Conservation (phyloP, 2,888 invertebrate genomes). For the Neelides folsomi region DNA sequence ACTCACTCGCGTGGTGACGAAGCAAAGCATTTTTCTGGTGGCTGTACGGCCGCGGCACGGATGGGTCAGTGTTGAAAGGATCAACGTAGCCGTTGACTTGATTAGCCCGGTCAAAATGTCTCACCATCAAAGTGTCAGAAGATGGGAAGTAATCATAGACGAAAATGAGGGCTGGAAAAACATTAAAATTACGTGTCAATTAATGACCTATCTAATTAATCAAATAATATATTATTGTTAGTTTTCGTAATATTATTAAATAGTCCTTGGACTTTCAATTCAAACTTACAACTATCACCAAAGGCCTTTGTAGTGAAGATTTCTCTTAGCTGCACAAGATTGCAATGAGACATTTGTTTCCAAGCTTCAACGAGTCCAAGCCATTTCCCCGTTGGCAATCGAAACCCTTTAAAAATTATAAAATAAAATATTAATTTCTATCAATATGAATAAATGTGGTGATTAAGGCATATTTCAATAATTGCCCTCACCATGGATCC, state of each 20-base stretch:
- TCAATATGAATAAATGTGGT: not conserved
- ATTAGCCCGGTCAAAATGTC: slow-evolving; percentile 51
- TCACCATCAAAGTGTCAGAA: slow-evolving; percentile 70
- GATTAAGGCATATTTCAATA: not conserved
- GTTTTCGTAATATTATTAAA: not conserved
- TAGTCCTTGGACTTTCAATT: not conserved
- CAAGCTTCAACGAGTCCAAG: slow-evolving; percentile 78
- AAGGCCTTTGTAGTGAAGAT: slow-evolving; percentile 91
- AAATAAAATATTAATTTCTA: slow-evolving; percentile 6
- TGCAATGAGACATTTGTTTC: slow-evolving; percentile 90
- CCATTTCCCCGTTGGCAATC: slow-evolving; percentile 67
- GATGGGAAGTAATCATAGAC: slow-evolving; percentile 92
- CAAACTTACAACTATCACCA: slow-evolving; percentile 76
- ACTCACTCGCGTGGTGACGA: slow-evolving; percentile 46
- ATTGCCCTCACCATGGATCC: slow-evolving; percentile 58
- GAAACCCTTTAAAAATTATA: slow-evolving; percentile 49
- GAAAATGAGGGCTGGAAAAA: slow-evolving; percentile 70
- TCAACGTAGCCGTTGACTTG: slow-evolving; percentile 53
- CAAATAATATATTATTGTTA: not conserved
- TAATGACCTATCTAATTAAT: not conserved
- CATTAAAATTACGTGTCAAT: slow-evolving; percentile 12
- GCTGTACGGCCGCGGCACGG: slow-evolving; percentile 63
- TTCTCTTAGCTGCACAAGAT: slow-evolving; percentile 81
- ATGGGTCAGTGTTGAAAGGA: slow-evolving; percentile 72
- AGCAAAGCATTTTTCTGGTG: slow-evolving; percentile 70